Conservation (phyloP, 1,140 invertebrate species). For the Meloidogyne floridensis region DNA sequence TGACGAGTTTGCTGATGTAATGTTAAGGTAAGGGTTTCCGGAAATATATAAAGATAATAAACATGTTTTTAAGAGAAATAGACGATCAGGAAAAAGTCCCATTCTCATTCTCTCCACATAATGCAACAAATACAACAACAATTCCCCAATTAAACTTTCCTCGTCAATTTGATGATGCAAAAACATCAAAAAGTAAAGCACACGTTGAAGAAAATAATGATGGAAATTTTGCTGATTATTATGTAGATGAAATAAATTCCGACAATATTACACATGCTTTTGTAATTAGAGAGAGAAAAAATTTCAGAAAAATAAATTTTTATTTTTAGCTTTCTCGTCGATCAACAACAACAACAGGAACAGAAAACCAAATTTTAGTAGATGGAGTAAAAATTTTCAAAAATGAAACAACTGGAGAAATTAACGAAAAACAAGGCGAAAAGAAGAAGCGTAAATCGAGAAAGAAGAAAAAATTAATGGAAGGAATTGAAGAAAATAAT, state of each 20-base stretch:
- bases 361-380: not conserved
- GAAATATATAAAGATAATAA: not conserved
- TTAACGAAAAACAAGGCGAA: not conserved
- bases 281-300: too few species aligned
- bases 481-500: not conserved
- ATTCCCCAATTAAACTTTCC: not conserved
- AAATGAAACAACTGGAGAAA: not conserved
- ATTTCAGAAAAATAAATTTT: not conserved
- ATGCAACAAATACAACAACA: not conserved
- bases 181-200: not conserved
- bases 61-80: not conserved
- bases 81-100: not conserved
- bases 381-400: not conserved
- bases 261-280: not conserved
- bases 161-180: not conserved
- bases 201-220: not conserved
- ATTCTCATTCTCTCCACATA: not conserved
- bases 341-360: not conserved
- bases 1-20: not conserved
- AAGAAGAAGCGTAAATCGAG: not conserved
- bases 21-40: not conserved
- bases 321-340: not conserved
- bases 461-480: not conserved
- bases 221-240: conserved; percentile 7
- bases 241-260: not conserved